phyloP scores from a whole-genome alignment of 2,888 invertebrate genomes.

The Tachina lurida region DNA sequence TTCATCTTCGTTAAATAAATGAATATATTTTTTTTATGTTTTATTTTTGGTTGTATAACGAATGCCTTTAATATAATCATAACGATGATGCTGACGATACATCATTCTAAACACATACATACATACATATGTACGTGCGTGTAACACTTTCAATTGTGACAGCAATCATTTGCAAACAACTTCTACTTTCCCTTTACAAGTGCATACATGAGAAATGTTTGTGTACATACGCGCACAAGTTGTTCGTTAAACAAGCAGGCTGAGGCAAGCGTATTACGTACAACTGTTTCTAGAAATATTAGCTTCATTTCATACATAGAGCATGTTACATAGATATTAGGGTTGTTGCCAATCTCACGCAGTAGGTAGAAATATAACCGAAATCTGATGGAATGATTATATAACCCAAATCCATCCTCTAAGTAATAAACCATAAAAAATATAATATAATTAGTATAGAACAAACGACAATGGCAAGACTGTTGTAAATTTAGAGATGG shows the following conservation, averaged over 20 bases:
- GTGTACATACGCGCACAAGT: slow-evolving; percentile 5
- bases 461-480: too few relatives aligned
- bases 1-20: neutral
- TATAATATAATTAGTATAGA: too few relatives aligned
- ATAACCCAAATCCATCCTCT: too few relatives aligned
- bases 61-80: slow-evolving; percentile 44
- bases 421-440: too few relatives aligned
- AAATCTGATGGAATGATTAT: too few relatives aligned
- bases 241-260: slow-evolving; percentile 34
- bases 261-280: slow-evolving; percentile 11
- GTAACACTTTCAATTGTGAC: slow-evolving; percentile 66
- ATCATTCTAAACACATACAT: slow-evolving; percentile 44
- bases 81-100: slow-evolving; percentile 42
- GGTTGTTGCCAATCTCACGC: neutral
- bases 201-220: slow-evolving; percentile 15
- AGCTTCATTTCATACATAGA: slow-evolving; percentile 15
- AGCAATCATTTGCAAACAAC: slow-evolving; percentile 55
- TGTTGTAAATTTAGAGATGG: too few relatives aligned
- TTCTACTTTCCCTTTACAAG: slow-evolving; percentile 18
- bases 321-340: slow-evolving; percentile 4
- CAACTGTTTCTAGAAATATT: slow-evolving; percentile 7
- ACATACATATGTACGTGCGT: slow-evolving; percentile 12
- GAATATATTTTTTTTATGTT: slow-evolving; percentile 7
- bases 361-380: too few relatives aligned
- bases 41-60: slow-evolving; percentile 19